Evolutionary conservation across 2,888 invertebrate species (phyloP), one percentile per base, ranked within the genome.

Genomic region (Torymus tubicola): DNA sequence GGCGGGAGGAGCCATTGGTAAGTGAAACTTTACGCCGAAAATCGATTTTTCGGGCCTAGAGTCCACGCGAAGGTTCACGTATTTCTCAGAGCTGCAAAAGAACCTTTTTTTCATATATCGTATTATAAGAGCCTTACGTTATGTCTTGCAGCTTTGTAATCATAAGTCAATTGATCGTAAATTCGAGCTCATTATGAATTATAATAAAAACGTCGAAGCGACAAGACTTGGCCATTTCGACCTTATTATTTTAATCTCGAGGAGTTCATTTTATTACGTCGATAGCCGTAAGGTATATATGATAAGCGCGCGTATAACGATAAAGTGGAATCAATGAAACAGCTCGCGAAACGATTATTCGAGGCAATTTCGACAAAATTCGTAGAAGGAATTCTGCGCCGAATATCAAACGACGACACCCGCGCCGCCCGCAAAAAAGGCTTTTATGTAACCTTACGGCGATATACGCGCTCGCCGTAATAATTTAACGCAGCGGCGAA

Each of bases 401-500:
- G 14, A 63, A 31, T 53, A 55, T 72, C n/a, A 12, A 24, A 16
- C 31, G 60, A 14, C 52, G 21, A 61, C 31, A 14, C 64, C 50
- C 64, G 11, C 42, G 64, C n/a, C 11, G 12, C 70, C 58, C 13
- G 16, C 42, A 57, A 24, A 52, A 63, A 42, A 16, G 3, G 13
- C n/a, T 13, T 55, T 50, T 42, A 52, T 74, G 52, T 42, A 58
- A 58, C 57, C 65, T 14, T 16, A 65, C 14, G 31, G 31, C 78
- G 55, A 60, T 67, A 60, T 60, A 58, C 5, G 57, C 68, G 63
- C 12, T 65, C 24, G 69, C 60, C 65, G 58, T 75, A 80, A 75
- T 80, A 80, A 74, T 80, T 80, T 75, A 75, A 79, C 70, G 65
- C 42, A 77, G 69, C 73, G 53, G 57, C 64, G 65, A 81, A 81